Conservation (phyloP, 2,888 invertebrate genomes). For the Dioctria rufipes region DNA sequence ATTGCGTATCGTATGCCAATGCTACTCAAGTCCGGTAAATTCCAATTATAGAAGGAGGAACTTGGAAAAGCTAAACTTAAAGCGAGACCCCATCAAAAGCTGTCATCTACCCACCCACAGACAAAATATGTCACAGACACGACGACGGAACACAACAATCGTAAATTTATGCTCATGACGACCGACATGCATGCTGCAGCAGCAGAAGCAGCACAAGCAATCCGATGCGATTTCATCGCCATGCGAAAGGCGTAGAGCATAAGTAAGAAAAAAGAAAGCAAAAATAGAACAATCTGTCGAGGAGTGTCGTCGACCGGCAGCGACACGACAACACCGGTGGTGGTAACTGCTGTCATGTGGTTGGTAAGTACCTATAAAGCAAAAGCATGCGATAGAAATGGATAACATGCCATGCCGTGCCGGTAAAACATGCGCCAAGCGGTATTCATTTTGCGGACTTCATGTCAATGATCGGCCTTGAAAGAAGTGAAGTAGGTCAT, state of each 20-base stretch:
- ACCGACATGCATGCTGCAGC: background rate
- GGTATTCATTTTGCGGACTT: conserved; percentile 54
- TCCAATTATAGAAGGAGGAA: background rate
- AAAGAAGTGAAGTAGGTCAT: conserved; percentile 53
- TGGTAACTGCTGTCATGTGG: background rate
- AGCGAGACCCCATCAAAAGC: conserved; percentile 17
- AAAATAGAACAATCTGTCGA: conserved; percentile 9
- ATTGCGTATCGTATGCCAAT: conserved; percentile 29
- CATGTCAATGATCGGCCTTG: conserved; percentile 55
- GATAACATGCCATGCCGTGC: conserved; percentile 32
- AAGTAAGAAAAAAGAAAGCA: conserved; percentile 3
- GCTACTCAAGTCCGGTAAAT: background rate
- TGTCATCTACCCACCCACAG: background rate
- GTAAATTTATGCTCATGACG: conserved; percentile 4
- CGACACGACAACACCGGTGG: background rate
- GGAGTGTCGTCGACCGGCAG: background rate
- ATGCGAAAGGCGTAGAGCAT: background rate
- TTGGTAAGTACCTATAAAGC: background rate
- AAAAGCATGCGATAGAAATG: conserved; percentile 33
- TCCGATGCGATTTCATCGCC: conserved; percentile 25
- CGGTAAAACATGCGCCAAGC: conserved; percentile 53
- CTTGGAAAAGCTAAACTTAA: conserved; percentile 14
- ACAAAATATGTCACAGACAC: too few species aligned
- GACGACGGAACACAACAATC: conserved; percentile 12
- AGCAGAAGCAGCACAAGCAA: background rate